Conservation (phyloP, 2,113 vertebrate species). For the Dromiciops gliroides region DNA sequence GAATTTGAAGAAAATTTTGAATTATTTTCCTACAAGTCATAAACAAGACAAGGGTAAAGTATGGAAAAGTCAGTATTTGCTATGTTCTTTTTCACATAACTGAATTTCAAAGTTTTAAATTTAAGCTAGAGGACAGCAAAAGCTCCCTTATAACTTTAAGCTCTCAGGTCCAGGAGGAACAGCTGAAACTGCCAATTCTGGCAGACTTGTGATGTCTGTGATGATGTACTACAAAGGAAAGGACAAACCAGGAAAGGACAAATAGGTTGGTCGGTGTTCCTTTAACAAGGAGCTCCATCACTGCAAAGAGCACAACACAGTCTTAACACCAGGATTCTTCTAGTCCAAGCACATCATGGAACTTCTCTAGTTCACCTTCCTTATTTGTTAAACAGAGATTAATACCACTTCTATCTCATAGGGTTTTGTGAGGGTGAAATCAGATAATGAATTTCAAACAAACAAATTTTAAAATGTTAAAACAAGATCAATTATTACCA, state of each 20-base stretch:
- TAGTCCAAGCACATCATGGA: not conserved
- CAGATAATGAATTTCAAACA: constrained; percentile 5
- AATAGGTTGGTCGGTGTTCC: not conserved
- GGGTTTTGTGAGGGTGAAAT: not conserved
- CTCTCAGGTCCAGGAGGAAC: not conserved
- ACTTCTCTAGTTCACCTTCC: not conserved
- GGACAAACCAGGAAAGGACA: not conserved
- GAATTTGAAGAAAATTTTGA: not conserved
- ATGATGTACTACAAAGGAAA: not conserved
- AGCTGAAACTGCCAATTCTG: not conserved
- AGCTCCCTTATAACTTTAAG: not conserved
- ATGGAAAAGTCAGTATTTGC: not conserved
- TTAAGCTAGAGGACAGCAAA: not conserved
- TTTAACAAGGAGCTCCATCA: not conserved
- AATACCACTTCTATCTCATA: not conserved
- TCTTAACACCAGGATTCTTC: not conserved
- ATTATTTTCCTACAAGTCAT: not conserved
- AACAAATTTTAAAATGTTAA: not conserved
- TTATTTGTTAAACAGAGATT: not conserved
- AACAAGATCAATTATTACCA: not conserved
- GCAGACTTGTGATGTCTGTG: not conserved
- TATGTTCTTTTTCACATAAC: not conserved
- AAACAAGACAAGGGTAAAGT: not conserved
- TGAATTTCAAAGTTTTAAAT: not conserved
- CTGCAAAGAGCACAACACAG: not conserved